phyloP scores from a whole-genome alignment of 2,888 invertebrate species.

The Cheilosia impressa region DNA sequence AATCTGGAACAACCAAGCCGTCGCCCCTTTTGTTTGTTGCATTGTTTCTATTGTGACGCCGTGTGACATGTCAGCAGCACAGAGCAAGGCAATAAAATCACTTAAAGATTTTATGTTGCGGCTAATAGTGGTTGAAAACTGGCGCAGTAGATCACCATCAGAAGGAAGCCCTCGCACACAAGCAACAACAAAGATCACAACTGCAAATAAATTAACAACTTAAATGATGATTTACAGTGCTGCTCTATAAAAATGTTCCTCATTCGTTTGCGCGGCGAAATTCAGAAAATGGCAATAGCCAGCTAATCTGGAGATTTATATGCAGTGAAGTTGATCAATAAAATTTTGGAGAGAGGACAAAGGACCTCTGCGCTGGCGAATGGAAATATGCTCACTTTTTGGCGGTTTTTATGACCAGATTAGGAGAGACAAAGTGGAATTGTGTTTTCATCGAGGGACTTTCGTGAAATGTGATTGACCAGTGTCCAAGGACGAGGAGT shows the following conservation, averaged over 20 bases:
- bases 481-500: slow-evolving; percentile 53
- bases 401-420: slow-evolving; percentile 77
- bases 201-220: slow-evolving; percentile 79
- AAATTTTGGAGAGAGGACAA: slow-evolving; percentile 76
- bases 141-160: slow-evolving; percentile 57
- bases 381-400: slow-evolving; percentile 72
- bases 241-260: slow-evolving; percentile 77
- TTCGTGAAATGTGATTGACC: slow-evolving; percentile 54
- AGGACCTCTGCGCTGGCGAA: slow-evolving; percentile 43
- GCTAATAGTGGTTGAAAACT: slow-evolving; percentile 71
- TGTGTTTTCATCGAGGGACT: slow-evolving; percentile 27
- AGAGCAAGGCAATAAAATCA: slow-evolving; percentile 64
- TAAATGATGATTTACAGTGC: slow-evolving; percentile 78
- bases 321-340: slow-evolving; percentile 83
- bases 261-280: slow-evolving; percentile 42
- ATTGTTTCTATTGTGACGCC: slow-evolving; percentile 21
- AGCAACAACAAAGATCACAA: slow-evolving; percentile 36
- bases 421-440: slow-evolving; percentile 67
- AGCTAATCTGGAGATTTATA: slow-evolving; percentile 82
- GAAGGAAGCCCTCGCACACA: slow-evolving; percentile 15
- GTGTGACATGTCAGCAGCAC: slow-evolving; percentile 55
- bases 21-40: slow-evolving; percentile 23
- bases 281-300: slow-evolving; percentile 52
- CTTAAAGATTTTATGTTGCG: slow-evolving; percentile 75
- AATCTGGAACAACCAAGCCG: slow-evolving; percentile 52